These are phyloP conservation scores for Limenitis camilla DNA, from an alignment of 2,888 invertebrate genomes.

Conservation along the genomic window DNA sequence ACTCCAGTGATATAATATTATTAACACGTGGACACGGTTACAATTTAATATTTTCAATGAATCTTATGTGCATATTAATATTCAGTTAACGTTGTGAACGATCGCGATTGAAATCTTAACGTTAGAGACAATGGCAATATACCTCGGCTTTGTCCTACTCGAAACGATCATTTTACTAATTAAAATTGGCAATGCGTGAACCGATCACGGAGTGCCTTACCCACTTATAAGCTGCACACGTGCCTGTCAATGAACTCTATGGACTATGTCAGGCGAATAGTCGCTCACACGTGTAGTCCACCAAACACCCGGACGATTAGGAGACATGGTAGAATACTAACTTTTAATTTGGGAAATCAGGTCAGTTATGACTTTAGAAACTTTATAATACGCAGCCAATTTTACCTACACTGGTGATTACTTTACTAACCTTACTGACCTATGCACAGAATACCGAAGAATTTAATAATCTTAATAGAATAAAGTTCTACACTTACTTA, in stretches of 20 bases:
- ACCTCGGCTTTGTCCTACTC: constrained; percentile 42
- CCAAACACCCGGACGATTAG: constrained; percentile 8
- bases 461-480: too few species aligned
- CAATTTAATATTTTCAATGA: too few species aligned
- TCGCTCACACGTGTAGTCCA: constrained; percentile 38
- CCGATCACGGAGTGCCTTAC: constrained; percentile 59
- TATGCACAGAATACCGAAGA: too few species aligned
- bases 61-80: constrained; percentile 38
- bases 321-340: too few species aligned
- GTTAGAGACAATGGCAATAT: constrained; percentile 44
- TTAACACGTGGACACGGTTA: too few species aligned
- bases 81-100: constrained; percentile 44
- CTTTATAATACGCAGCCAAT: too few species aligned
- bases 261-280: constrained; percentile 48
- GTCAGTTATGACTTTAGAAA: too few species aligned
- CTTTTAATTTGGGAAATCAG: too few species aligned
- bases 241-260: constrained; percentile 72
- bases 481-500: constrained; percentile 21
- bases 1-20: too few species aligned
- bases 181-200: constrained; percentile 71
- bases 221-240: constrained; percentile 67
- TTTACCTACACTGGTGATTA: too few species aligned
- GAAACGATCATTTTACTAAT: constrained; percentile 64
- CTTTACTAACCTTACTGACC: too few species aligned
- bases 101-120: constrained; percentile 53